phyloP scores from a whole-genome alignment of 2,797 vertebrate species.

The Catostomus latipinnis region DNA sequence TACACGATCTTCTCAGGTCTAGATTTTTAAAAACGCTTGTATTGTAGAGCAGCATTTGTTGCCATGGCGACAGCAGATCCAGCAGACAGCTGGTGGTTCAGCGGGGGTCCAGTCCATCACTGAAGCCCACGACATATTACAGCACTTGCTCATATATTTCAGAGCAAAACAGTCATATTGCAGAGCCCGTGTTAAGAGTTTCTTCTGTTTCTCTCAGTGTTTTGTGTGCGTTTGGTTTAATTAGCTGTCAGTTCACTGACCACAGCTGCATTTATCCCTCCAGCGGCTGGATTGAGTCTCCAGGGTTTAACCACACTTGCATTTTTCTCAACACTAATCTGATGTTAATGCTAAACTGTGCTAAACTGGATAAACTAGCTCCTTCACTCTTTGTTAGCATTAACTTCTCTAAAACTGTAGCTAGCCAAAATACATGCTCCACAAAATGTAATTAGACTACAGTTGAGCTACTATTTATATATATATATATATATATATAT shows the following conservation, averaged over 20 bases:
- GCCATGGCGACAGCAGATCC: conserved; percentile 47
- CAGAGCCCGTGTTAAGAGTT: neutral
- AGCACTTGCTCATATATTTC: conserved; percentile 9
- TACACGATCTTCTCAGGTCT: neutral
- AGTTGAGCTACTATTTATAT: no score
- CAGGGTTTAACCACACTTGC: neutral
- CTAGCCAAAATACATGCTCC: no score
- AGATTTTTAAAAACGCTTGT: conserved; percentile 15
- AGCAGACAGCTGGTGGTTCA: conserved; percentile 19
- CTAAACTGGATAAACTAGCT: no score
- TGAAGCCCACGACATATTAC: neutral
- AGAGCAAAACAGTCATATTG: neutral
- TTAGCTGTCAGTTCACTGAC: conserved; percentile 22
- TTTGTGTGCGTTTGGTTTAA: conserved; percentile 3
- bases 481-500: no score
- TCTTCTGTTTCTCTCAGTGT: neutral
- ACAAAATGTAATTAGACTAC: no score
- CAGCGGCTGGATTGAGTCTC: neutral
- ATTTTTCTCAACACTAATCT: no score
- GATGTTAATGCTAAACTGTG: no score
- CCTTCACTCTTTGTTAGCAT: no score
- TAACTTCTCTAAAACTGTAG: no score
- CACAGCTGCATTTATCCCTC: conserved; percentile 3
- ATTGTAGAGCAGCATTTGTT: conserved; percentile 27
- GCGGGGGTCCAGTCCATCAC: neutral